Conservation (phyloP, 2,888 invertebrate genomes). For the Camponotus fellah region DNA sequence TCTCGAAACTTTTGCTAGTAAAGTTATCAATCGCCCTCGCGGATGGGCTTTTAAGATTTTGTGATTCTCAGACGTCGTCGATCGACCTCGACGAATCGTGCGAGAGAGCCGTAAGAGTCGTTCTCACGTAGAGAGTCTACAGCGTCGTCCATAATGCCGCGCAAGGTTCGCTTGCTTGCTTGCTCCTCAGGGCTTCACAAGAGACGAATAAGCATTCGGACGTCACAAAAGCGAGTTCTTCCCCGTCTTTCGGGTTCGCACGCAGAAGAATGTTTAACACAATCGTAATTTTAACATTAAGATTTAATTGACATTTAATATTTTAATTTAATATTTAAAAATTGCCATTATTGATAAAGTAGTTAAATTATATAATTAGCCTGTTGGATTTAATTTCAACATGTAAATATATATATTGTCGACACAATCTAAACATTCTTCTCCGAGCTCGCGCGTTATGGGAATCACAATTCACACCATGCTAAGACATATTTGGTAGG, state of each 20-base stretch:
- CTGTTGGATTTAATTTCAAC: not conserved
- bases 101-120: slow-evolving; percentile 54
- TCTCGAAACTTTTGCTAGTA: not conserved
- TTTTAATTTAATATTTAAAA: slow-evolving; percentile 2
- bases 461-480: slow-evolving; percentile 55
- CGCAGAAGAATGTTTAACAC: slow-evolving; percentile 41
- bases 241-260: slow-evolving; percentile 42
- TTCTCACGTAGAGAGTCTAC: slow-evolving; percentile 58
- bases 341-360: not conserved
- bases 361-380: not conserved
- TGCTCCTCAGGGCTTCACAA: slow-evolving; percentile 48
- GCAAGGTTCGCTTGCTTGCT: slow-evolving; percentile 48
- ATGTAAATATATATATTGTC: not conserved
- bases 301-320: not conserved
- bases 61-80: slow-evolving; percentile 60
- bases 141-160: slow-evolving; percentile 46
- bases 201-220: slow-evolving; percentile 55
- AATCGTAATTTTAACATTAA: not conserved
- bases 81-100: slow-evolving; percentile 75
- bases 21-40: slow-evolving; percentile 9
- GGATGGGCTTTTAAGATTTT: slow-evolving; percentile 19
- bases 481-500: slow-evolving; percentile 39
- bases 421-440: slow-evolving; percentile 39
- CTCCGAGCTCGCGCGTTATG: slow-evolving; percentile 39
- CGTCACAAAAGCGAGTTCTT: slow-evolving; percentile 57